Base-by-base conservation (phyloP, 2,797 vertebrate species). In the Sebastes alutus region DNA sequence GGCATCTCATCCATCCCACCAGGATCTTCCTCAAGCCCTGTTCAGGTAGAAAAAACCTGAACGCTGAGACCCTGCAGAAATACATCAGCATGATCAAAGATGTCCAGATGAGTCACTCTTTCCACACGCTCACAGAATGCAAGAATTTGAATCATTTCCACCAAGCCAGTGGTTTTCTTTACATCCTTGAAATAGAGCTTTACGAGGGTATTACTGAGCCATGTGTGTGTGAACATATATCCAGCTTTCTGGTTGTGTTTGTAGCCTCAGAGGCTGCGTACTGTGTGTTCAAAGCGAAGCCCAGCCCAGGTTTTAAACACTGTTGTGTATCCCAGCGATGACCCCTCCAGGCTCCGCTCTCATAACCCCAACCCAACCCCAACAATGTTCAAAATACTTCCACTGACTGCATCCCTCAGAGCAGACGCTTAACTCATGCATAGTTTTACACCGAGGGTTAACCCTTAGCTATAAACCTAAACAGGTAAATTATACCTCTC, bases 401-500 rank as follows among this genome's bases (percentile, higher is more conserved):
- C 23, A 38, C 63, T 67, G 33, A 38, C 63, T 67, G 33, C 75
- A 46, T 89, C 70, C 64, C 78, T 79, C 74, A 65, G 59, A 82
- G 77, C 71, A 78, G 59, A 68, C 62, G 27, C 72, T 85, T 83
- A 90, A 89, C 80, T 78, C 73, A 42, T 82, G 86, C 85, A 85
- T 84, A 78, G 82, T 84, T 84, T 86, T 80, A 85, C 79, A 87
- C 72, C 32, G 60, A 90, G 87, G 82, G 82, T 92, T 90, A 92
- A 92, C 78, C 82, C 87, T 88, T 80, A 76, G 81, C 84, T 82
- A 80, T 88, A 91, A 89, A 93, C 87, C 79, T 84, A 89, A 93
- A 89, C 91, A 91, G 82, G 77, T 92, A 92, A 93, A 95, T 94
- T 88, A 92, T 77, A 92, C 7, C 78, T 82, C 64, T 90, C 56